Percentiles rank a stretch among this genome's conserved stretches.
These are phyloP conservation scores for Anser cygnoides DNA, from an alignment of 2,113 vertebrate genomes.

Conservation along the genomic window DNA sequence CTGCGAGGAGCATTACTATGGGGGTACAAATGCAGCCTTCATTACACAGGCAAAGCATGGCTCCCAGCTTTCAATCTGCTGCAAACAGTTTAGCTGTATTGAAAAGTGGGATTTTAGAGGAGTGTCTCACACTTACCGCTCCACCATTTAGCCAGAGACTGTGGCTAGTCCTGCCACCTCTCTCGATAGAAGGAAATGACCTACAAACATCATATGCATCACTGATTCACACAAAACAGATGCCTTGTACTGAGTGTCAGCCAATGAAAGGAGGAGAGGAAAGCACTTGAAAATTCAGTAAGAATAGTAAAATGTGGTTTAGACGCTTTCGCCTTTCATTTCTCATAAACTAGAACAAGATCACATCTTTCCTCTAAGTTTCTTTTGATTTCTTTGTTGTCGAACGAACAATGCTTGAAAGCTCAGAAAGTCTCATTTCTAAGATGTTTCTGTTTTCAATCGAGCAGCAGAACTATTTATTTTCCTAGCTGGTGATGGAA, in stretches of 20 bases:
- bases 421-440: slow-evolving; percentile 62
- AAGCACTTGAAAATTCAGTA: slow-evolving; percentile 53
- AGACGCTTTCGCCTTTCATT: slow-evolving; percentile 62
- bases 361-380: slow-evolving; percentile 25
- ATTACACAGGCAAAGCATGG: slow-evolving; percentile 68
- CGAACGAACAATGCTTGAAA: slow-evolving; percentile 59
- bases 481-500: slow-evolving; percentile 73
- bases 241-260: neutral
- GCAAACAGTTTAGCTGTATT: neutral
- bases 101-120: slow-evolving; percentile 28
- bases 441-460: slow-evolving; percentile 69
- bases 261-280: slow-evolving; percentile 17
- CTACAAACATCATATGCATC: neutral
- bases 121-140: neutral
- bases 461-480: slow-evolving; percentile 74
- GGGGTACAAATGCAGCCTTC: slow-evolving; percentile 57
- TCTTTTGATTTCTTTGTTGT: slow-evolving; percentile 68
- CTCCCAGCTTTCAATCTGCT: slow-evolving; percentile 31
- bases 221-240: neutral
- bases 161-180: neutral
- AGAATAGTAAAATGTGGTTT: slow-evolving; percentile 14
- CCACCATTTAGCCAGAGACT: neutral
- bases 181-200: neutral
- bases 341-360: slow-evolving; percentile 44
- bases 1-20: neutral